Conservation (phyloP, 2,113 vertebrate genomes). For the Phylloscopus trochiloides region DNA sequence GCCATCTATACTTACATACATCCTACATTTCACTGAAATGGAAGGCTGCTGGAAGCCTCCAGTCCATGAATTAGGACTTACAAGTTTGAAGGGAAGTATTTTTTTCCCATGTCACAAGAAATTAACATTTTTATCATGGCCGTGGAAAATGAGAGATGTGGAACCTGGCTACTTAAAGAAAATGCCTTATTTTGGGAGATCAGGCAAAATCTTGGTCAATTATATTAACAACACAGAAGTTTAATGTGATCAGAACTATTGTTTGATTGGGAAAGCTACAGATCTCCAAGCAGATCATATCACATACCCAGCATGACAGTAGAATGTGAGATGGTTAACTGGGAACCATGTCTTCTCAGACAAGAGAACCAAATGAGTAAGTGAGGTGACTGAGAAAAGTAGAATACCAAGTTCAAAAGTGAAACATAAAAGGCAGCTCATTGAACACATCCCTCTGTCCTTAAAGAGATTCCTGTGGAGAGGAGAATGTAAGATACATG, state of each 20-base stretch:
- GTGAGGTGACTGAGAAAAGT: background rate
- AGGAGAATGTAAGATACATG: background rate
- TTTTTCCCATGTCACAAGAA: background rate
- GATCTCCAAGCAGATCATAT: background rate
- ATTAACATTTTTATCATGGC: background rate
- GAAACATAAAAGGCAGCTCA: background rate
- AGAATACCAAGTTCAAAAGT: background rate
- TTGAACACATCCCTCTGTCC: background rate
- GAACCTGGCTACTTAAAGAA: background rate
- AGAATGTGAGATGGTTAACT: background rate
- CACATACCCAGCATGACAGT: background rate
- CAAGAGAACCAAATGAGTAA: background rate
- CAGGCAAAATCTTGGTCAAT: background rate
- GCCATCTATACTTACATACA: background rate
- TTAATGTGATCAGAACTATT: background rate
- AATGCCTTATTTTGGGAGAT: background rate
- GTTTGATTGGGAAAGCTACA: background rate
- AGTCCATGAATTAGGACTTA: background rate
- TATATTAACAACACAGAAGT: background rate
- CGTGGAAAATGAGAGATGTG: background rate
- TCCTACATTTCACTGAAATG: background rate
- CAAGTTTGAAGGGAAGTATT: background rate
- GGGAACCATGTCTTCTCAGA: background rate
- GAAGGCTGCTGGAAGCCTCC: background rate
- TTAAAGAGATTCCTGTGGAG: background rate